Conservation (phyloP, 2,113 vertebrate species). For the Pangasianodon gigas region DNA sequence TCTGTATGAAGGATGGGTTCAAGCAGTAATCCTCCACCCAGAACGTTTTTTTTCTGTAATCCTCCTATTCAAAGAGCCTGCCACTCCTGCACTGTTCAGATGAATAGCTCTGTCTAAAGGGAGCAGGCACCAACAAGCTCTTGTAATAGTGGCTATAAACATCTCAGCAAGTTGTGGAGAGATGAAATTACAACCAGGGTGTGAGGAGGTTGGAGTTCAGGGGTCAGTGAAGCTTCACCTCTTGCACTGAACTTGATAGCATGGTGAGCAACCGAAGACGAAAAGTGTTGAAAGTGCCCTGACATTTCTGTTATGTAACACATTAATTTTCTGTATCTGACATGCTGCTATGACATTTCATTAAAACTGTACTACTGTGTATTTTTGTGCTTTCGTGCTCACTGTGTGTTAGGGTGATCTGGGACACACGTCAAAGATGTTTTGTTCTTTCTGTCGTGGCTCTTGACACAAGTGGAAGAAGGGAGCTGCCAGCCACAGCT, state of each 20-base stretch:
- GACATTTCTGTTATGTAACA: background rate
- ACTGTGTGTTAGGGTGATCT: background rate
- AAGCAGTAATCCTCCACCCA: conserved; percentile 51
- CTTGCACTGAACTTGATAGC: conserved; percentile 7
- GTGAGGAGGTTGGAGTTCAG: conserved; percentile 34
- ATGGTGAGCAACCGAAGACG: background rate
- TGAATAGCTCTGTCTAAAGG: conserved; percentile 35
- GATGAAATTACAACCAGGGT: conserved; percentile 45
- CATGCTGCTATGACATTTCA: background rate
- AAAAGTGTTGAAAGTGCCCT: background rate
- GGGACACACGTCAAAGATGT: background rate
- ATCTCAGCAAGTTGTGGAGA: background rate
- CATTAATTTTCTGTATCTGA: background rate
- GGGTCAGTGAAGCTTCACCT: conserved; percentile 37
- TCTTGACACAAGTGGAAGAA: conserved; percentile 3
- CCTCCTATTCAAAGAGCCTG: conserved; percentile 50
- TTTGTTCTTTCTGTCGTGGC: background rate
- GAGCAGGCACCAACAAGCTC: conserved; percentile 45
- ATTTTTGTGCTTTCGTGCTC: background rate
- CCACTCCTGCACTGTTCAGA: conserved; percentile 37
- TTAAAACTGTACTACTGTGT: background rate
- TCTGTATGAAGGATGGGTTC: conserved; percentile 51
- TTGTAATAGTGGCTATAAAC: conserved; percentile 19
- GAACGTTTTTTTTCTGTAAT: conserved; percentile 28
- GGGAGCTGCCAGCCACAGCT: background rate